Base-by-base conservation (phyloP, 2,113 vertebrate genomes). In the Rynchops niger region DNA sequence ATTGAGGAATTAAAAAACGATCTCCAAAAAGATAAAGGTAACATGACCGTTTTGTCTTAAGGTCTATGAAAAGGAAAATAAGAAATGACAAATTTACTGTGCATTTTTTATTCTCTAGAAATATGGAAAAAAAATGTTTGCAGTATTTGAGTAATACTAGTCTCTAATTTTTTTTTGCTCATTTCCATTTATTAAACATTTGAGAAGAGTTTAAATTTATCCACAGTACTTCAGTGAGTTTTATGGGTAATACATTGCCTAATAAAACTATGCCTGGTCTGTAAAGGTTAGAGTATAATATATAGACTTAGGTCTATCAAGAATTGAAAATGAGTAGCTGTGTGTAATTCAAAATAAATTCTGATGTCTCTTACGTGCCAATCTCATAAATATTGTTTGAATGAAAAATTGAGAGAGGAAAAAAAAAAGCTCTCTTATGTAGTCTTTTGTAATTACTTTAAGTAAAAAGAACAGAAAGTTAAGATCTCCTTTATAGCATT, bases 1-100 rank as follows among this genome's bases (percentile, higher is more conserved):
- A 98, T 99, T 53, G 98, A 99, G 93, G 98, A 99, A 80, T 96
- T 99, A 34, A 99, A 98, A 98, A 98, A 96, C 13, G 98, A 99
- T 27, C 97, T 99, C 6, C 98, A 98, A 62, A 99, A 98, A 96
- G 98, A 98, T 91, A 98, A 97, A 99, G 99, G 99, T 99, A 97
- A 89, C 61, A 47, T 19, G n/a, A 5, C 49, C 17, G 2, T 59
- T 70, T 78, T 89, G 66, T 84, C 89, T 90, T 52, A 63, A 84
- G 73, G 9, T 81, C 34, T 88, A 26, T 86, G 34, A 21, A 69
- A 72, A 59, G 22, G 11, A 71, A 77, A 80, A 36, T 76, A 65
- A 65, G 53, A 91, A 93, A 79, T 5, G 3, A 43, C 11, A 34
- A 15, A 38, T 77, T 42, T 61, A 34, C 52, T 67, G 12, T 62